Evolutionary conservation across 2,888 invertebrate genomes (phyloP).

Genomic region (Chymomyza procnemis): DNA sequence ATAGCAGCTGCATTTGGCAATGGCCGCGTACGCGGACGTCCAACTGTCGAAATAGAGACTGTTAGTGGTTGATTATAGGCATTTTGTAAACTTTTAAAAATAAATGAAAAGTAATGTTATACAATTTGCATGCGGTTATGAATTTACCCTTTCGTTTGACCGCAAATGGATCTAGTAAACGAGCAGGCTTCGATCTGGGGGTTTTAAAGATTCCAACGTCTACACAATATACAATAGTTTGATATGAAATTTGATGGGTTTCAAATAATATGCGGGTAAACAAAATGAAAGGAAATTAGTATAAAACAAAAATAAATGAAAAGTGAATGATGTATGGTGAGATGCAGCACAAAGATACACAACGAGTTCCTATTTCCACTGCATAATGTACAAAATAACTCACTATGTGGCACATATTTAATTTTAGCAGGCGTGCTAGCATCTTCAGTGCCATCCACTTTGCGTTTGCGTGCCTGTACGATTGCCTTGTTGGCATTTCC

Average conservation of each 20-base stretch:
- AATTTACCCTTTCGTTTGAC: constrained; percentile 77
- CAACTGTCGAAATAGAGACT: constrained; percentile 77
- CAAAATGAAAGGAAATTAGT: neutral
- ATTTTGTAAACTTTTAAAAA: neutral
- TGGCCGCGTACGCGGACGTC: constrained; percentile 79
- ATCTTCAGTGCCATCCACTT: constrained; percentile 79
- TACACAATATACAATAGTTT: constrained; percentile 21
- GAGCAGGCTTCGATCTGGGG: constrained; percentile 58
- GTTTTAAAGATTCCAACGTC: constrained; percentile 56
- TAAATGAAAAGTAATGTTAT: neutral
- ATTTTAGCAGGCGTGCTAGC: constrained; percentile 72
- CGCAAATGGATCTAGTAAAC: constrained; percentile 73
- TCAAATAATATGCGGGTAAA: constrained; percentile 18
- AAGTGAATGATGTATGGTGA: no score
- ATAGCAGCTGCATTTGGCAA: constrained; percentile 47
- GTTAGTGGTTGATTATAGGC: constrained; percentile 48
- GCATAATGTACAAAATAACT: constrained; percentile 32
- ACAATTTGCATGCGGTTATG: neutral
- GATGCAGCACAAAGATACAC: no score
- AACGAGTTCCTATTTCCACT: no score
- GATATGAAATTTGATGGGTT: constrained; percentile 18
- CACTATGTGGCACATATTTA: constrained; percentile 62
- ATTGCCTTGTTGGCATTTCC: constrained; percentile 40
- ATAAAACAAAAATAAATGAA: neutral
- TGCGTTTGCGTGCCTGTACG: constrained; percentile 78